Evolutionary conservation across 2,888 invertebrate genomes (phyloP), one percentile per base, ranked within the genome.

Genomic region (Athripsodes cinereus): DNA sequence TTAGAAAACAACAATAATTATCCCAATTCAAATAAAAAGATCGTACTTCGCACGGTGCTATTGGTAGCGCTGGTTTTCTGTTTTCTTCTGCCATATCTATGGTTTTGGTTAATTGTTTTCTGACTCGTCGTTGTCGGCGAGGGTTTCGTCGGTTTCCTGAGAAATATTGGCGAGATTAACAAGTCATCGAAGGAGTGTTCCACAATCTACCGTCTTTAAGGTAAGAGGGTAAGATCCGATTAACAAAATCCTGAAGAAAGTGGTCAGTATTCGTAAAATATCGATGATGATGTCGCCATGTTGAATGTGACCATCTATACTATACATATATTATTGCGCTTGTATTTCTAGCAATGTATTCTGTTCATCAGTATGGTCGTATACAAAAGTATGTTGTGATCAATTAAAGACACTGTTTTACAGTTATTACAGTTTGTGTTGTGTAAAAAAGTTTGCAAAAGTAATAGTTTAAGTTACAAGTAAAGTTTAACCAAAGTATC

Each of bases 391-490:
- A 60, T 57, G 53, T 50, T 53, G 57, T 60, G 57, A 60, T 57
- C 51, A 53, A 53, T 60, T 51, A 35, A 49, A 58, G 35, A 57
- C 53, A 60, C 60, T 60, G 48, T 53, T 53, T 57, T 60, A 60
- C 60, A 57, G 48, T 53, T 53, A 56, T 60, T 57, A 57, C 60
- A 57, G 60, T 62, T 62, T 61, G 61, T 61, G 61, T 59, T 60
- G 60, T 60, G 60, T 40, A 60, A 40, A 40, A 26, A 40, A 40
- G 40, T 40, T 40, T 60, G 31, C 21, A 57, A 60, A 60, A 60
- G 60, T 60, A 57, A 35, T 48, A 59, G 56, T 55, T 59, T 40
- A 48, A 49, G 57, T 52, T 57, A 22, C 21, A 54, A 54, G 40
- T 40, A 40, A 40, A 40, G 40, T 40, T 40, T 16, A 40, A 35